Evolutionary conservation across 1,140 invertebrate genomes (phyloP).

Genomic region (Chironomus striatipennis): DNA sequence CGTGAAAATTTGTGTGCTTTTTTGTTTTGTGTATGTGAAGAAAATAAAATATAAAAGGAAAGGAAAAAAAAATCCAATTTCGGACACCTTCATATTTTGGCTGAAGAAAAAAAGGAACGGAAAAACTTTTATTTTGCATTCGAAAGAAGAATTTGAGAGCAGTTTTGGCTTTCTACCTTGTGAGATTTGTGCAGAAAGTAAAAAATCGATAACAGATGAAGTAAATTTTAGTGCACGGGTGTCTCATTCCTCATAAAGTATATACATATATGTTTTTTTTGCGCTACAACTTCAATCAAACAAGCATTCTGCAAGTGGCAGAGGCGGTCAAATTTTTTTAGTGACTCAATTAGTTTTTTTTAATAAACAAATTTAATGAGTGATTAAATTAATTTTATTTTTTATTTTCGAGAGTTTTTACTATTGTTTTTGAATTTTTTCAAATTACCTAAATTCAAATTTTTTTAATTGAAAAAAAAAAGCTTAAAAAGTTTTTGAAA

Average conservation of each 20-base stretch:
- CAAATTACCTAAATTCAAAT: too few relatives aligned
- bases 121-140: background rate
- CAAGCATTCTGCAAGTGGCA: background rate
- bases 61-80: background rate
- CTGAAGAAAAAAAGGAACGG: background rate
- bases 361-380: too few relatives aligned
- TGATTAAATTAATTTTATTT: too few relatives aligned
- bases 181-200: background rate
- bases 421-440: too few relatives aligned
- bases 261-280: background rate
- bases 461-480: too few relatives aligned
- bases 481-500: too few relatives aligned
- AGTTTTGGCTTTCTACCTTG: background rate
- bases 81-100: background rate
- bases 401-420: too few relatives aligned
- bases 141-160: background rate
- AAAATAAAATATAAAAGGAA: background rate
- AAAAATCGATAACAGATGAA: slow-evolving; percentile 14
- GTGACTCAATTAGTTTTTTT: too few relatives aligned
- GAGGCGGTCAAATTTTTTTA: background rate
- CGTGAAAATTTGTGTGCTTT: too few relatives aligned
- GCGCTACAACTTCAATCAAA: background rate
- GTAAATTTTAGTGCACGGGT: background rate
- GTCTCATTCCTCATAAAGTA: background rate
- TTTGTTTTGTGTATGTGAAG: background rate